Evolutionary conservation across 2,113 vertebrate species (phyloP), one percentile per base, ranked within the genome.

Genomic region (Erythrocebus patas): DNA sequence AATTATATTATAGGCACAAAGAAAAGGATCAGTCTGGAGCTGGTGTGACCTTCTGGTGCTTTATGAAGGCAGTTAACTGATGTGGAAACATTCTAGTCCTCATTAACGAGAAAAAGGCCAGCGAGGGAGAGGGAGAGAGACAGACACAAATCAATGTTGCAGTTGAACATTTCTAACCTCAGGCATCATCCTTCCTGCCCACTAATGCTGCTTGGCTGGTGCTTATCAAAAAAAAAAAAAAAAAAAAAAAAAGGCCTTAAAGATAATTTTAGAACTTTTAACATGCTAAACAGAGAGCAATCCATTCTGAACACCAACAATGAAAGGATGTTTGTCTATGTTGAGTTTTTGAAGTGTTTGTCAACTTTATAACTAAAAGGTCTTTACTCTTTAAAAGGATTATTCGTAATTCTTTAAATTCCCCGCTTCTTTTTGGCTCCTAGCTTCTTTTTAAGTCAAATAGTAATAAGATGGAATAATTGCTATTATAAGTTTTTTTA

Each of bases 11-110:
- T 81, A 97, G 96, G 96, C 98, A 98, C 98, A 98, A 98, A 98
- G 98, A 84, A 93, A 96, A 96, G 97, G 96, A 96, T 95, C 97
- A 90, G 92, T 93, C 95, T 98, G 98, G 97, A 86, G 98, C 98
- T 87, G 97, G 96, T 95, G 99, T 98, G 99, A 98, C 98, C 98
- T 99, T 99, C 98, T 97, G 98, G 97, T 96, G 97, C 95, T 98
- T 98, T 92, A 96, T 96, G 98, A 96, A 98, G 98, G 98, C 98
- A 97, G 98, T 96, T 97, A 96, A 96, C 97, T 96, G 98, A 98
- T 98, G 98, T 98, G 98, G 98, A 99, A 98, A 98, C 97, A 90
- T 97, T 98, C 98, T 98, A 97, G 96, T 96, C 91, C 97, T 96
- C 97, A 96, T 97, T 98, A 98, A 97, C 96, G 88, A 97, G 90